Base-by-base conservation (phyloP, 2,113 vertebrate genomes). In the Cinclus mexicanus region DNA sequence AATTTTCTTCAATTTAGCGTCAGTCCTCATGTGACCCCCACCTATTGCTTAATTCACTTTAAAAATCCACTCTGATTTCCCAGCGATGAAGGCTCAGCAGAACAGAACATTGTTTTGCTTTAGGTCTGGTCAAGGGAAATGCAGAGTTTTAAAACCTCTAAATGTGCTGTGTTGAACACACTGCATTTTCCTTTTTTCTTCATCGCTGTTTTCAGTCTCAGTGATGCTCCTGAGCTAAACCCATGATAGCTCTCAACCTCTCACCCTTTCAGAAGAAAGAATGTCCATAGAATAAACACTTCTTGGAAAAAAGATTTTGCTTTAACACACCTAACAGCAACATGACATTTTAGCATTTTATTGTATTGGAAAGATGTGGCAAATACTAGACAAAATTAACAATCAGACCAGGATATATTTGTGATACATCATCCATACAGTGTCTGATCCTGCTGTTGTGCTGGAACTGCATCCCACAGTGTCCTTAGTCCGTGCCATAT, bases 1-100 rank as follows among this genome's bases (percentile, higher is more conserved):
- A 39, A 47, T 94, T 87, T 97, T 87, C 64, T 90, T 91, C 78
- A 79, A 37, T 87, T 93, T 91, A 79, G 37, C 33, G 41, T 85
- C 70, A 84, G 78, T 78, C 56, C 74, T 79, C 49, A 22, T 93
- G 78, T 82, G 78, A 93, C 57, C 29, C 60, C 23, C n/a, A 79
- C 39, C 67, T 76, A 31, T 33, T 37, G 71, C 57, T 89, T 94
- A 81, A 81, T 55, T 59, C 33, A 29, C 55, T 79, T 83, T 26
- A 20, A 87, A 91, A 85, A 56, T 28, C 22, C 11, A 4, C 37
- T 83, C 78, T 71, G 24, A 6, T 91, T 94, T 91, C 52, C 84
- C 74, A 79, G 44, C 26, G 70, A 47, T 71, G 57, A 91, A 70
- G 41, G 22, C 33, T n/a, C 9, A 60, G 52, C 24, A 63, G 24